Percentiles rank a stretch among this genome's conserved stretches.
phyloP scores from a whole-genome alignment of 2,888 invertebrate genomes.

The Abrostola tripartita region DNA sequence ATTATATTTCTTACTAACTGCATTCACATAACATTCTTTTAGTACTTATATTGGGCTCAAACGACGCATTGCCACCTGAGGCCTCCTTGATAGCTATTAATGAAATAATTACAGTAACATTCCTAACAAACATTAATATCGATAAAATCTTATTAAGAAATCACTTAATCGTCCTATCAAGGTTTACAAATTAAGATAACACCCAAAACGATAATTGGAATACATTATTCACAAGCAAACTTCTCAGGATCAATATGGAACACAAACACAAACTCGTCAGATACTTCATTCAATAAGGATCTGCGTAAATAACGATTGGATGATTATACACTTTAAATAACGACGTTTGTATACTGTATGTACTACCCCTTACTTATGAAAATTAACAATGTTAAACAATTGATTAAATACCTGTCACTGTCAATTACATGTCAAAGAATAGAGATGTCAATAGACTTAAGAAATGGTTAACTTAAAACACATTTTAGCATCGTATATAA shows the following conservation, averaged over 20 bases:
- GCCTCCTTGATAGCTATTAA: no score
- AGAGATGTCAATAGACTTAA: no score
- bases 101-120: neutral
- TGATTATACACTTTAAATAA: slow-evolving; percentile 5
- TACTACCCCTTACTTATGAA: neutral
- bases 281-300: slow-evolving; percentile 29
- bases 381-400: no score
- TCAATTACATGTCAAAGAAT: no score
- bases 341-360: neutral
- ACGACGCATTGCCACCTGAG: no score
- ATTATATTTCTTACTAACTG: neutral
- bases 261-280: slow-evolving; percentile 16
- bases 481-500: no score
- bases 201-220: slow-evolving; percentile 6
- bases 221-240: slow-evolving; percentile 22
- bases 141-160: slow-evolving; percentile 31
- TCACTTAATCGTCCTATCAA: slow-evolving; percentile 13
- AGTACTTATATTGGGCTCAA: no score
- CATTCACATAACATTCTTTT: neutral
- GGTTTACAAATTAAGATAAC: slow-evolving; percentile 11
- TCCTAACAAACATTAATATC: slow-evolving; percentile 3
- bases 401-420: no score
- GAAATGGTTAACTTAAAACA: no score
- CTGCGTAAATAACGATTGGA: neutral
- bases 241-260: slow-evolving; percentile 41